Evolutionary conservation across 2,888 invertebrate genomes (phyloP).

Genomic region (Hypena proboscidalis): DNA sequence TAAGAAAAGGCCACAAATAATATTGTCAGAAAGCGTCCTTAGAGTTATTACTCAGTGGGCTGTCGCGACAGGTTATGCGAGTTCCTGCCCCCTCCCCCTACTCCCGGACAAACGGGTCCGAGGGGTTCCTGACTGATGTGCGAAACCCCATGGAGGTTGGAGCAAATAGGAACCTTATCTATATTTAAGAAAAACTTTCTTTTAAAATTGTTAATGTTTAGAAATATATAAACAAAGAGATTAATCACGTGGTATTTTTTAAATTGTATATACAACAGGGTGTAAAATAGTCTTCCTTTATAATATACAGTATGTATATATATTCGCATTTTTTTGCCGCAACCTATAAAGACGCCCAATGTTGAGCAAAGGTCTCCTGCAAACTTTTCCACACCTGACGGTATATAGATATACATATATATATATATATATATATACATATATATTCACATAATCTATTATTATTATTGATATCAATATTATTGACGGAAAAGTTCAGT

Average conservation of each 20-base stretch:
- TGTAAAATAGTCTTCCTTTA: too few relatives aligned
- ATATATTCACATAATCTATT: constrained; percentile 30
- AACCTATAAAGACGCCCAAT: too few relatives aligned
- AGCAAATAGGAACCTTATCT: background rate
- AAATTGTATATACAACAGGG: too few relatives aligned
- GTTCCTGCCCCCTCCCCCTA: constrained; percentile 67
- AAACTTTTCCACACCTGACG: too few relatives aligned
- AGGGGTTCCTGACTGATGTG: constrained; percentile 3
- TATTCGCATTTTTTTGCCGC: too few relatives aligned
- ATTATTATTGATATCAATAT: constrained; percentile 30
- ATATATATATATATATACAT: constrained; percentile 22
- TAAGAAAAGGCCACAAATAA: constrained; percentile 25
- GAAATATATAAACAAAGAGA: too few relatives aligned
- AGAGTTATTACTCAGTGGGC: constrained; percentile 55
- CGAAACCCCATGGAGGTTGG: constrained; percentile 1
- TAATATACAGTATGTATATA: too few relatives aligned
- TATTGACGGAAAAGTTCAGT: constrained; percentile 13
- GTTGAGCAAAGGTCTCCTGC: too few relatives aligned
- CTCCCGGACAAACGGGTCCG: constrained; percentile 57
- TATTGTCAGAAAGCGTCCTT: constrained; percentile 41
- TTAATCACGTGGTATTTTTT: too few relatives aligned
- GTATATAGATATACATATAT: too few relatives aligned
- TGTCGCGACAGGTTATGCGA: constrained; percentile 63
- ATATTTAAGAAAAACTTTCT: too few relatives aligned
- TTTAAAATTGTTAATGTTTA: too few relatives aligned